Base-by-base conservation (phyloP, 2,113 vertebrate species). In the Polypterus bichir region DNA sequence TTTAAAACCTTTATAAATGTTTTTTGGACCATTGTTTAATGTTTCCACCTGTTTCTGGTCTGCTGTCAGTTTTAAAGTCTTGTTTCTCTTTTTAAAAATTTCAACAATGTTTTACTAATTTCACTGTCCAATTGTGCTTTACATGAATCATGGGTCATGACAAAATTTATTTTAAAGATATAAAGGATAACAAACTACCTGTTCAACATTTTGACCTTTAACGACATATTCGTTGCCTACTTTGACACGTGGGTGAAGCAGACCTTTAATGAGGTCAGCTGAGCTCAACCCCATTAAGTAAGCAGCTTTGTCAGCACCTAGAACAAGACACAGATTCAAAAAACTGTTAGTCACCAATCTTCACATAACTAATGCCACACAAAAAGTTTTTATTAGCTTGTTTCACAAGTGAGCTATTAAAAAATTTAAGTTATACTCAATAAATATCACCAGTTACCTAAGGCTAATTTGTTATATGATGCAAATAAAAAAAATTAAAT, bases 241-340 rank as follows among this genome's bases (percentile, higher is more conserved):
- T 70, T 96, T 95, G 48, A 97, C 93, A 45, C 94, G 81, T 10
- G 93, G 94, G 59, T 97, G 93, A 64, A 94, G 86, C 62, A 97
- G 79, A 46, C 91, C 91, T 69, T 97, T 97, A 72, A 97, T 88
- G 69, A 95, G 89, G 61, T 97, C 94, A 65, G 87, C 90, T 71
- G 93, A 94, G 73, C 90, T 97, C 80, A 97, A 81, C 4, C 93
- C 93, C 92, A 97, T 97, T 59, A 97, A 83, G 77, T 92, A 97
- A 11, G 93, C 92, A 60, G 91, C 91, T 71, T 95, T 97, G 80
- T 97, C 94, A 52, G 89, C 89, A 89, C 88, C 93, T 97, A 68
- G 1, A 65, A 73, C 46, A 71, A 44, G 9, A 27, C 27, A 53
- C 6, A 27, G 27, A 27, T 27, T 27, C 27, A 27, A 27, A 27